Percentiles rank a stretch among this genome's conserved stretches.
Conservation (phyloP, 1,140 invertebrate species). For the Heliconius hermathena region DNA sequence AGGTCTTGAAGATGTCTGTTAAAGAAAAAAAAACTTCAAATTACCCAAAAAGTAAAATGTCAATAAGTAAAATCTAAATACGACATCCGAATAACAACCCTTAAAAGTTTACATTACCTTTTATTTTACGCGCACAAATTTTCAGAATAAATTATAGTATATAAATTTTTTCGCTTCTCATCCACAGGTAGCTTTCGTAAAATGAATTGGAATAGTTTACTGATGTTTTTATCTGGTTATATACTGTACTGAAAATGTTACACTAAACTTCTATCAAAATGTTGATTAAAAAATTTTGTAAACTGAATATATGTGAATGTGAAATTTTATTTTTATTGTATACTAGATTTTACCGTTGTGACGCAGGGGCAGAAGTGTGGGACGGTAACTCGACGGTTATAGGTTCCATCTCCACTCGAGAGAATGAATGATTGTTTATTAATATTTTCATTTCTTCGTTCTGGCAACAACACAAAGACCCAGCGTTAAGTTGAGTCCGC, state of each 20-base stretch:
- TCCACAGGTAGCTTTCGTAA: slow-evolving; percentile 1
- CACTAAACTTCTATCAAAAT: background rate
- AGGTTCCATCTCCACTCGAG: too few relatives aligned
- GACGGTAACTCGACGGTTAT: too few relatives aligned
- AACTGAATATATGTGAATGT: background rate
- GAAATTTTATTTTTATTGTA: background rate
- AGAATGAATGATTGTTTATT: too few relatives aligned
- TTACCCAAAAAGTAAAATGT: too few relatives aligned
- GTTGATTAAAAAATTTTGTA: background rate
- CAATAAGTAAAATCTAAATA: background rate
- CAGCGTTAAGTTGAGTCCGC: too few relatives aligned
- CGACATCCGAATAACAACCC: background rate
- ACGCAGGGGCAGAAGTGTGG: too few relatives aligned
- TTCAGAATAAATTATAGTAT: slow-evolving; percentile 1
- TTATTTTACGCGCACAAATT: background rate
- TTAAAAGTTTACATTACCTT: background rate
- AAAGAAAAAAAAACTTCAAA: too few relatives aligned
- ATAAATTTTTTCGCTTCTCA: slow-evolving; percentile 17
- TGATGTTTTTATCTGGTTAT: slow-evolving; percentile 19
- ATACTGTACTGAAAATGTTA: background rate
- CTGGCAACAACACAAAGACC: too few relatives aligned
- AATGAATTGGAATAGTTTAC: slow-evolving; percentile 24
- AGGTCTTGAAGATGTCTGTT: too few relatives aligned
- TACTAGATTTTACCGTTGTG: background rate
- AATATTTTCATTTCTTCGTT: too few relatives aligned